Evolutionary conservation across 1,140 invertebrate species (phyloP), one percentile per base, ranked within the genome.

Genomic region (Chionoecetes opilio): DNA sequence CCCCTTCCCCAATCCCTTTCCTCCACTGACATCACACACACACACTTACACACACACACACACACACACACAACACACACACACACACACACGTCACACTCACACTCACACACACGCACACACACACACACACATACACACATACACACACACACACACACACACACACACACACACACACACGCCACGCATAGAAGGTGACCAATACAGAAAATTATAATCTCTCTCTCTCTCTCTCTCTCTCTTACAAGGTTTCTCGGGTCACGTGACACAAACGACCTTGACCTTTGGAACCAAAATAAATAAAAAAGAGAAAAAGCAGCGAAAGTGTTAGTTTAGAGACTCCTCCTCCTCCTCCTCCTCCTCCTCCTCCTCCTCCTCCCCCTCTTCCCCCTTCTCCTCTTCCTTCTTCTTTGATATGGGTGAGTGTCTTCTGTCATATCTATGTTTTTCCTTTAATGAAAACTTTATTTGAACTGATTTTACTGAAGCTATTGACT

Each of bases 161-260:
- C 38, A 41, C 38, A 41, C 38, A 41, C 38, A 41, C 38, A 41
- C 38, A 41, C 38, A 41, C 38, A 41, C 38, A 41, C 38, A 41
- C 38, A 41, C 38, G 14, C 38, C 38, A 41, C 38, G 14, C 38
- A 3, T 41, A 41, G 3, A 41, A 14, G 14, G 38, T 41, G 14
- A 6, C 21, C 21, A 53, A 53, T 53, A 17, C 9, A 53, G 21
- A 11, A 53, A 17, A 53, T 41, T 14, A 41, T 53, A 53, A 53
- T 75, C 63, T 75, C 63, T 75, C 63, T 75, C 63, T 75, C 63
- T 75, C 63, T 75, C 63, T 75, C 63, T 75, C 63, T 75, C 63
- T 75, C 63, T 75, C 63, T 75, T 75, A 26, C 63, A 75, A n/a
- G 63, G 63, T 75, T 75, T 75, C 63, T 75, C 63, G 21, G 8